Percentiles rank a stretch among this genome's conserved stretches.
Conservation (phyloP, 2,888 invertebrate genomes). For the Harpalus rufipes region DNA sequence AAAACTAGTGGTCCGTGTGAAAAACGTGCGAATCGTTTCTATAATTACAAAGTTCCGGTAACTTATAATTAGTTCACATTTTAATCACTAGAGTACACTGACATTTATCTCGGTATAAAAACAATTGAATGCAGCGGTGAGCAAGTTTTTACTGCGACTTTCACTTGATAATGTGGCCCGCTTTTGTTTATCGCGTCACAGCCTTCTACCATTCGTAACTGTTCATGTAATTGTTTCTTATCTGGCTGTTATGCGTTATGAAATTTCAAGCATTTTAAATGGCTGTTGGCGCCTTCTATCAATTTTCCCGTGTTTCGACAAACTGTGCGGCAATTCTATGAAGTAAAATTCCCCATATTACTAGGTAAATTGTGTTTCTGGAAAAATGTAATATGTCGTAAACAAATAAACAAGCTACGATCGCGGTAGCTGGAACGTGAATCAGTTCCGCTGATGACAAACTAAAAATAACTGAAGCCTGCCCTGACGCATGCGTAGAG, state of each 20-base stretch:
- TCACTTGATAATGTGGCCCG: constrained; percentile 49
- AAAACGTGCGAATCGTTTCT: constrained; percentile 40
- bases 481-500: constrained; percentile 38
- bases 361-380: background rate
- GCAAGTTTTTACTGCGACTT: constrained; percentile 30
- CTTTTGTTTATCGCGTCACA: constrained; percentile 36
- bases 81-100: constrained; percentile 39
- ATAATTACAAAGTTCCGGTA: constrained; percentile 40
- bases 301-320: no score
- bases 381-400: background rate
- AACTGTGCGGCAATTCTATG: background rate
- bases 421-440: constrained; percentile 13
- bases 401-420: constrained; percentile 19
- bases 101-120: constrained; percentile 33
- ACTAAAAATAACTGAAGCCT: constrained; percentile 51
- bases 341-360: background rate
- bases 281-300: background rate
- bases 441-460: constrained; percentile 51
- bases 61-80: constrained; percentile 41
- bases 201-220: constrained; percentile 31
- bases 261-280: constrained; percentile 25
- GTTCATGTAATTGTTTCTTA: constrained; percentile 31
- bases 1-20: background rate
- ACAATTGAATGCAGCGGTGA: constrained; percentile 44
- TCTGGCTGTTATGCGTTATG: background rate